Base-by-base conservation (phyloP, 2,113 vertebrate genomes). In the Oxygymnocypris stewartii region DNA sequence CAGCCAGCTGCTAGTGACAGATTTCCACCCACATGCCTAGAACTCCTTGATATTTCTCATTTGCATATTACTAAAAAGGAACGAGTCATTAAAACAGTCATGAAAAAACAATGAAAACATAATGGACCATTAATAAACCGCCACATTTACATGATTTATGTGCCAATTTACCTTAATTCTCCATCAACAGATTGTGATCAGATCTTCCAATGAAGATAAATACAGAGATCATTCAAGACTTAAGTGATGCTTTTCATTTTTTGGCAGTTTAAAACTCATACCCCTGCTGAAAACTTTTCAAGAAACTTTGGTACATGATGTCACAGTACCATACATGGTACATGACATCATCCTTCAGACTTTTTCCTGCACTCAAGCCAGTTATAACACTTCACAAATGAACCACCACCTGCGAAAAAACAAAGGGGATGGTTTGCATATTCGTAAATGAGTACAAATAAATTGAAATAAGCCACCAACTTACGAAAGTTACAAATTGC, bases 71-170 rank as follows among this genome's bases (percentile, higher is more conserved):
- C 47, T 79, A 47, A 61, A 47, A 63, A 78, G 10, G 73, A 78
- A 77, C 20, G 28, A 84, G 61, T 31, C 28, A 31, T 31, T 31
- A 31, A 31, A 31, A 31, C 28, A 79, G 75, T 51, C 51, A 61
- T 88, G 79, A 83, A 82, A 88, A 73, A 69, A 57, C 61, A 51
- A 63, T 61, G 23, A 69, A 51, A 23, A 71, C 57, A 35, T 82
- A 51, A 23, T 25, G 20, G 83, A 40, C 40, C 42, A 14, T 86
- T 79, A 86, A 82, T 65, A 86, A 76, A 82, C 35, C 14, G n/a
- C 31, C 51, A 51, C 54, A 51, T 82, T 82, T 69, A 51, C n/a
- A 47, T 86, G 54, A 82, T 63, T 86, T 71, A 73, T 85, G 23
- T 76, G 57, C 63, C 42, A 31, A 71, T 82, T 88, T 78, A 85